A percentile compares a stretch with the other conserved stretches of the same genome.
Evolutionary conservation across 2,113 vertebrate genomes (phyloP).

Genomic region (Tringa solitaria): DNA sequence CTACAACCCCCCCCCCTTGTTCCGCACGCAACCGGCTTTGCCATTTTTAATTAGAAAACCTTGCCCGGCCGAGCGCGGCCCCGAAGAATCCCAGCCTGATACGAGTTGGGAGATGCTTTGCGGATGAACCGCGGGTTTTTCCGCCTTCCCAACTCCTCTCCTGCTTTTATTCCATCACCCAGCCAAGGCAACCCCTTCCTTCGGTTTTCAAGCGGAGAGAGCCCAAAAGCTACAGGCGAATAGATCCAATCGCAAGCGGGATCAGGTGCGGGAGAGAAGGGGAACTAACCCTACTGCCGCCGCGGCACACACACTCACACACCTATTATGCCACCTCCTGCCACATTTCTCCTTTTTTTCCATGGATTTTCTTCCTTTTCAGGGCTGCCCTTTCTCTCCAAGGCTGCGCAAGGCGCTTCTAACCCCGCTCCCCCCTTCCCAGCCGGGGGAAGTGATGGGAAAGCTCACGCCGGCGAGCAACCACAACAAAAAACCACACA

Average conservation of each 20-base stretch:
- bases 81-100: too few species aligned
- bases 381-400: not conserved
- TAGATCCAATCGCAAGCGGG: not conserved
- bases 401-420: not conserved
- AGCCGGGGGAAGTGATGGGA: not conserved
- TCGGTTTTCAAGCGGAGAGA: not conserved
- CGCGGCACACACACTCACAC: not conserved
- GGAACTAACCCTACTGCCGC: not conserved
- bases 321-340: not conserved
- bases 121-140: not conserved
- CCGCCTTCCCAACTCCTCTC: not conserved
- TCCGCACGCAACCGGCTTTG: not conserved
- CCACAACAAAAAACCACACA: not conserved
- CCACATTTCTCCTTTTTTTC: not conserved
- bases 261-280: not conserved
- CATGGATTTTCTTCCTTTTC: not conserved
- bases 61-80: too few species aligned
- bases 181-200: not conserved
- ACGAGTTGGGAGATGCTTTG: constrained; percentile 42
- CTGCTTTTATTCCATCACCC: not conserved
- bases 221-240: not conserved
- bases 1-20: not conserved
- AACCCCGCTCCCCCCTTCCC: not conserved
- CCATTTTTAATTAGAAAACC: constrained; percentile 46
- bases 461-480: not conserved